A percentile compares a stretch with the other conserved stretches of the same genome.
These are phyloP conservation scores for Mustelus asterias DNA, from an alignment of 2,113 vertebrate genomes.

Conservation along the genomic window DNA sequence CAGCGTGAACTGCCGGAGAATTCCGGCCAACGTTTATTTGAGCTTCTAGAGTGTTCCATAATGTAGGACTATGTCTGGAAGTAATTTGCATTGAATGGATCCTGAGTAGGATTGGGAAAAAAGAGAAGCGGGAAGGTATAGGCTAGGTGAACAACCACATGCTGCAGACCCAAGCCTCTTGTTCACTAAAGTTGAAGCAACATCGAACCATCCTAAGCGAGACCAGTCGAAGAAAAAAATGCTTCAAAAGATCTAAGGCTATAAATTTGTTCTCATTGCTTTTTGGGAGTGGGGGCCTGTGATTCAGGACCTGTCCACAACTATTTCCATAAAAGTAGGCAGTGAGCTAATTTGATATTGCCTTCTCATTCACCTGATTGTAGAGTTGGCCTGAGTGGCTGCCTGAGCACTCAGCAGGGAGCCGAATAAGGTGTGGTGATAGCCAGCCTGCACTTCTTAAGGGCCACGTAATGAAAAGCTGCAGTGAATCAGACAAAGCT, in stretches of 20 bases:
- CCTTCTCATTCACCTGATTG: not conserved
- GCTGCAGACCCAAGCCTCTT: not conserved
- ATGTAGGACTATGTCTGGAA: not conserved
- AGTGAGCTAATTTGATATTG: not conserved
- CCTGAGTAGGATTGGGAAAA: not conserved
- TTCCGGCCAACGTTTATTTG: not conserved
- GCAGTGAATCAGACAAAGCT: not conserved
- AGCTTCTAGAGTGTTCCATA: not conserved
- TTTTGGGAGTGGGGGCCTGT: not conserved
- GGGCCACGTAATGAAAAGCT: not conserved
- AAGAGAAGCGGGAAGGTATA: not conserved
- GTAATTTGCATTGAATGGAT: not conserved
- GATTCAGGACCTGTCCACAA: not conserved
- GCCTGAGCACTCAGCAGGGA: not conserved
- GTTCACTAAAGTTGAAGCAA: not conserved
- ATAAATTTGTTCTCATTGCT: not conserved
- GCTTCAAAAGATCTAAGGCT: not conserved
- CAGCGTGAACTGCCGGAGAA: too few species aligned
- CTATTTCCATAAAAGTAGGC: not conserved
- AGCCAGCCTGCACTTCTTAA: not conserved
- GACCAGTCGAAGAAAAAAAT: not conserved
- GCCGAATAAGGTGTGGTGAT: not conserved
- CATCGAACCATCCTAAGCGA: not conserved
- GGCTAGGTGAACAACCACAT: not conserved
- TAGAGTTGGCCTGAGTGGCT: not conserved